Percentiles rank a stretch among this genome's conserved stretches.
Evolutionary conservation across 2,113 vertebrate genomes (phyloP).

Genomic region (Cranoglanis bouderius): DNA sequence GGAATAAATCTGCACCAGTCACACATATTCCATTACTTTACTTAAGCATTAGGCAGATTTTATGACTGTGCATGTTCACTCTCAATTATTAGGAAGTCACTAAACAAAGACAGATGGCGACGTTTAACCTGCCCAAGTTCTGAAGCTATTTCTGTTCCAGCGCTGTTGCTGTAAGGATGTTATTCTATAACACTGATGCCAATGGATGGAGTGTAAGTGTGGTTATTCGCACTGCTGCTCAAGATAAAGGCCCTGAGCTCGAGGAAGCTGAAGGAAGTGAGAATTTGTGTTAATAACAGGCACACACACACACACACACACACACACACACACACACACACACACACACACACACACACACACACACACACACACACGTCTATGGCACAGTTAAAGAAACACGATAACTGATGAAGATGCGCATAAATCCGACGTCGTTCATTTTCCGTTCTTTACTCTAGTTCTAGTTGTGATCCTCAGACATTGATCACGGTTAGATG

Average conservation of each 20-base stretch:
- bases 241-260: background rate
- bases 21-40: background rate
- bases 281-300: background rate
- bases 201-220: too few species aligned
- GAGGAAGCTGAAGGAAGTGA: background rate
- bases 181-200: background rate
- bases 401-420: background rate
- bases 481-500: too few species aligned
- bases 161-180: background rate
- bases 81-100: background rate
- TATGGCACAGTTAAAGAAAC: background rate
- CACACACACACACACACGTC: background rate
- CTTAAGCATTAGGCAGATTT: background rate
- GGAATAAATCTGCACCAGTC: slow-evolving; percentile 14
- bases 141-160: background rate
- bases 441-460: background rate
- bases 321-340: too few species aligned
- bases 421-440: background rate
- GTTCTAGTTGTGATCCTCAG: too few species aligned
- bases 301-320: too few species aligned
- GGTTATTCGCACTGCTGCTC: background rate
- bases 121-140: background rate
- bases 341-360: too few species aligned
- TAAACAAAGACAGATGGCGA: background rate
- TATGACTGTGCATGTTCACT: background rate